Evolutionary conservation across 2,797 vertebrate species (phyloP), one percentile per base, ranked within the genome.

Genomic region (Vultur gryphus): DNA sequence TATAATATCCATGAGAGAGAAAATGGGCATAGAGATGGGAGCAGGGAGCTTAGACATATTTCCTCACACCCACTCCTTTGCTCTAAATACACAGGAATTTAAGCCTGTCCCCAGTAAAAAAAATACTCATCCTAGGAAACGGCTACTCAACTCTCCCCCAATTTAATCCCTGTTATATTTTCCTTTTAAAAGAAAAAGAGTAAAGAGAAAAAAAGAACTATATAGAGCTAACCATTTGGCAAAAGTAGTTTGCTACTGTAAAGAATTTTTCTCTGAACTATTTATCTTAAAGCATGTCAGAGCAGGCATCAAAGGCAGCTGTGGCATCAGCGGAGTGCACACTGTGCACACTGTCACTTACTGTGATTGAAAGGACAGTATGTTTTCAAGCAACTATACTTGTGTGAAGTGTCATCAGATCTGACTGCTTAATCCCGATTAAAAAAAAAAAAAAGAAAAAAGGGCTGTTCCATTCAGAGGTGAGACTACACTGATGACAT

Each of bases 371-470:
- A 95, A 96, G 91, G 95, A 93, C 87, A 91, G 77, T 75, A 11
- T 93, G 82, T 96, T 97, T 97, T 96, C 96, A 95, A 97, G 92
- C 88, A 94, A 64, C 90, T 86, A 33, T 59, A 87, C 77, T 93
- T 23, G 67, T 94, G 94, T 90, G 79, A 94, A 96, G 90, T 95
- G 93, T 88, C 96, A 95, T 90, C 92, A 89, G 81, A 95, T 89
- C 91, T 72, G 84, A 96, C 93, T 96, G 90, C 96, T 92, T 97
- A 97, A 96, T 95, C 92, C 88, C 1, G n/a, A 91, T 83, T 86
- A 33, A 16, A 55, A 54, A 61, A n/a, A 19, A 23, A 9, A 25
- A 16, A 29, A 39, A 49, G 4, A 13, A 69, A 84, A 93, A 93
- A 93, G 10, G 18, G 19, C 55, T 89, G 20, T 55, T 76, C 62